Percentiles rank a stretch among this genome's conserved stretches.
phyloP scores from a whole-genome alignment of 2,797 vertebrate species.

The Sciaenops ocellatus region DNA sequence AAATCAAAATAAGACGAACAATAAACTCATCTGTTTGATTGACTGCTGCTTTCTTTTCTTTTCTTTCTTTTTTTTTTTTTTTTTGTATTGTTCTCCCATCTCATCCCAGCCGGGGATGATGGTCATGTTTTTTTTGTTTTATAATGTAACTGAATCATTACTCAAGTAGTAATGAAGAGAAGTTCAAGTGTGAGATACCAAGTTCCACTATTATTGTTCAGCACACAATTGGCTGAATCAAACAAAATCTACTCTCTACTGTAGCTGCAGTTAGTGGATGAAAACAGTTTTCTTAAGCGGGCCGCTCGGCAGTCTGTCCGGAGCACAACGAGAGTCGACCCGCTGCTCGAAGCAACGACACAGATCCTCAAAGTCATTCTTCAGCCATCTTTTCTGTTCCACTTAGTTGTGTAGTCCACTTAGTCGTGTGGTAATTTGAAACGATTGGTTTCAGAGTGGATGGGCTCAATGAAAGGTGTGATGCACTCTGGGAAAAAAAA shows the following conservation, averaged over 20 bases:
- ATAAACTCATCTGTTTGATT: conserved; percentile 35
- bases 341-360: neutral
- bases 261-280: conserved; percentile 59
- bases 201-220: conserved; percentile 27
- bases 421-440: conserved; percentile 54
- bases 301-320: conserved; percentile 37
- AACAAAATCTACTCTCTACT: conserved; percentile 42
- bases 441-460: conserved; percentile 68
- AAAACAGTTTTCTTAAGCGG: conserved; percentile 34
- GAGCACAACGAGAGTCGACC: conserved; percentile 25
- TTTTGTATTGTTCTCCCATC: neutral
- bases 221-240: conserved; percentile 26
- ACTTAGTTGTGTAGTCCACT: conserved; percentile 21
- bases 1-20: conserved; percentile 63
- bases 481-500: conserved; percentile 53
- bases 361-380: conserved; percentile 42
- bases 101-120: conserved; percentile 41
- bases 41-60: conserved; percentile 1
- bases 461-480: conserved; percentile 63
- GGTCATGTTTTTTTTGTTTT: conserved; percentile 21
- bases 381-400: conserved; percentile 18
- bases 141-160: conserved; percentile 50
- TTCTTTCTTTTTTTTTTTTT: conserved; percentile 1
- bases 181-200: conserved; percentile 53
- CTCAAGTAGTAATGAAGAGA: conserved; percentile 40